Evolutionary conservation across 2,797 vertebrate species (phyloP).

Genomic region (Etheostoma nigrum): DNA sequence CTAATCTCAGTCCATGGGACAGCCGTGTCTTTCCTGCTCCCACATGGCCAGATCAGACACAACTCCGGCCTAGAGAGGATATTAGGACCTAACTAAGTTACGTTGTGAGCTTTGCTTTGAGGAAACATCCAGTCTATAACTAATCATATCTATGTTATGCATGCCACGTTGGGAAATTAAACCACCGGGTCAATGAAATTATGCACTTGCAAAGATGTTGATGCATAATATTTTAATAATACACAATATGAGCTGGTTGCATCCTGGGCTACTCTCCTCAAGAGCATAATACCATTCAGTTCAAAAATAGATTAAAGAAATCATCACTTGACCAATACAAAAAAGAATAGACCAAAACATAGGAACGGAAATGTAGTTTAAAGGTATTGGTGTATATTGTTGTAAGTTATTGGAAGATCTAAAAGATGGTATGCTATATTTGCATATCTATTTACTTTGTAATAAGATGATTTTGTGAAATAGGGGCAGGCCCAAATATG

Average conservation of each 20-base stretch:
- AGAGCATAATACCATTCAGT: slow-evolving; percentile 19
- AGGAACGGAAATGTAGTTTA: too few relatives aligned
- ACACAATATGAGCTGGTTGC: background rate
- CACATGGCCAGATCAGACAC: slow-evolving; percentile 79
- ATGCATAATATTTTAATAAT: background rate
- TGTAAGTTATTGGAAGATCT: too few relatives aligned
- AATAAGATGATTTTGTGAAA: too few relatives aligned
- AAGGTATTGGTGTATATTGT: too few relatives aligned
- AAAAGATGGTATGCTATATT: too few relatives aligned
- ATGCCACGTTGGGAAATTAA: slow-evolving; percentile 1
- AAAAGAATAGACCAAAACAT: too few relatives aligned
- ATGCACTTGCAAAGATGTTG: slow-evolving; percentile 2
- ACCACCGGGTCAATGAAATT: background rate
- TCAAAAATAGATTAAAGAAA: too few relatives aligned
- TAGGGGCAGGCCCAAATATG: too few relatives aligned
- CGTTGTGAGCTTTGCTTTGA: slow-evolving; percentile 31
- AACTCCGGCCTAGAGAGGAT: slow-evolving; percentile 56
- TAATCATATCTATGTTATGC: slow-evolving; percentile 10
- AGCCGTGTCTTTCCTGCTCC: slow-evolving; percentile 75
- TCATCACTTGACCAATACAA: too few relatives aligned
- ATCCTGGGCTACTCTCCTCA: slow-evolving; percentile 18
- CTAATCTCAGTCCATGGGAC: slow-evolving; percentile 83
- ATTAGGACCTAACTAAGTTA: slow-evolving; percentile 52
- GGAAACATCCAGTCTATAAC: slow-evolving; percentile 29
- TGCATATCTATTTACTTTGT: too few relatives aligned